Conservation (phyloP, 2,113 vertebrate genomes). For the Eolophus roseicapilla region DNA sequence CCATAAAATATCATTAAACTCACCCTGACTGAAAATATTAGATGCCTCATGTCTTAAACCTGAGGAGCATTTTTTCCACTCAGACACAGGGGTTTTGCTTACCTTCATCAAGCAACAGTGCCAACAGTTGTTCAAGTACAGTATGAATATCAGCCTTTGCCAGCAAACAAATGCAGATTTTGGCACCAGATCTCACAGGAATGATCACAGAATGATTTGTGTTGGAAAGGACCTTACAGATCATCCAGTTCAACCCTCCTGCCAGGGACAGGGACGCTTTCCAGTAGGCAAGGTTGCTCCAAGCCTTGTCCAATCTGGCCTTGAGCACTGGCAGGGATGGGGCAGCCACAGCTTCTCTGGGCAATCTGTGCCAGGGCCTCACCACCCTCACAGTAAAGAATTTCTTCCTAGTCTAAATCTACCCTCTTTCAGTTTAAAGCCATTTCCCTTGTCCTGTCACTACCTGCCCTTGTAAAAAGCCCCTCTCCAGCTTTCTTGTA, state of each 20-base stretch:
- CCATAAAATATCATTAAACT: neutral
- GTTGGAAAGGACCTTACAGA: neutral
- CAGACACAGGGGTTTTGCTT: constrained; percentile 12
- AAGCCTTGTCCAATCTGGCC: neutral
- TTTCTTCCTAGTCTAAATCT: neutral
- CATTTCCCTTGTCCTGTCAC: neutral
- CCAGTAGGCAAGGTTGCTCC: neutral
- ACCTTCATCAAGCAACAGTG: neutral
- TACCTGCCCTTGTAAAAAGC: neutral
- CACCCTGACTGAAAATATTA: neutral
- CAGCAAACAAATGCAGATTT: constrained; percentile 1
- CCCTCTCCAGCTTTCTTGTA: neutral
- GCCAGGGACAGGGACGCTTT: neutral
- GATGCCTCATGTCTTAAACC: neutral
- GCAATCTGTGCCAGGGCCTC: neutral
- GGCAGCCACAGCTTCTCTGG: neutral
- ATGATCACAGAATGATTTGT: neutral
- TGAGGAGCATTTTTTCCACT: neutral
- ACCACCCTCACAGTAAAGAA: neutral
- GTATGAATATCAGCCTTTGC: neutral
- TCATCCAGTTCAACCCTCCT: neutral
- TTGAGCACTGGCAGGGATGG: neutral
- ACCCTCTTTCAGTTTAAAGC: neutral
- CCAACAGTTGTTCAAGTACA: neutral
- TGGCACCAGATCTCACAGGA: neutral